phyloP scores from a whole-genome alignment of 2,888 invertebrate genomes.

The Metalampra italica region DNA sequence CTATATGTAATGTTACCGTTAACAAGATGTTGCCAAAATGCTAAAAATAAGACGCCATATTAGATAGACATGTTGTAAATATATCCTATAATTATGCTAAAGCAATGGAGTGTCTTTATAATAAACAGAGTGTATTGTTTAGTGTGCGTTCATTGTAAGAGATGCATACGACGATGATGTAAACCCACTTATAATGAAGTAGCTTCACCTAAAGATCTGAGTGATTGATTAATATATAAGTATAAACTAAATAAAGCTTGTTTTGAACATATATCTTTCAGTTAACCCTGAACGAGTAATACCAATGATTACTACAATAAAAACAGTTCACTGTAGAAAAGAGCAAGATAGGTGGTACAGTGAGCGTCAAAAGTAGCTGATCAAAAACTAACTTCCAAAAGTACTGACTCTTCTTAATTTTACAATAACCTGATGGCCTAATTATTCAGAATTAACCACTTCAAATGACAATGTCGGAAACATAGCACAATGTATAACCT shows the following conservation, averaged over 20 bases:
- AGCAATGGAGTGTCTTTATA: conserved; percentile 57
- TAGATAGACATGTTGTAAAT: conserved; percentile 70
- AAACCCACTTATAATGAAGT: conserved; percentile 47
- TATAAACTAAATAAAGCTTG: conserved; percentile 72
- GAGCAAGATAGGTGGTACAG: no score
- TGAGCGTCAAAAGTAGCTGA: no score
- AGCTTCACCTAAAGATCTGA: conserved; percentile 35
- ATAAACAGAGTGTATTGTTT: conserved; percentile 53
- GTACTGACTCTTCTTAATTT: no score
- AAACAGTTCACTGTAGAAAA: not conserved
- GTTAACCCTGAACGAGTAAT: conserved; percentile 13
- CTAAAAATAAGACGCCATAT: conserved; percentile 60
- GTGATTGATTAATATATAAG: conserved; percentile 41
- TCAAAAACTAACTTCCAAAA: no score
- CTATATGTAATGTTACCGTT: conserved; percentile 63
- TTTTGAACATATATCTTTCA: conserved; percentile 55
- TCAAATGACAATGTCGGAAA: no score
- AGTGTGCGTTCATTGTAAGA: conserved; percentile 36
- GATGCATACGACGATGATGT: conserved; percentile 33
- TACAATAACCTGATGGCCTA: no score
- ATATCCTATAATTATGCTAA: conserved; percentile 54
- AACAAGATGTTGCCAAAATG: conserved; percentile 69
- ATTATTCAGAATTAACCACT: no score
- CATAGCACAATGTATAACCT: no score
- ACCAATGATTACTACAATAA: not conserved